A percentile compares a stretch with the other conserved stretches of the same genome.
Evolutionary conservation across 35 echinoderm and acorn worm species (phyloP).

Genomic region (Nesometra sesokonis): DNA sequence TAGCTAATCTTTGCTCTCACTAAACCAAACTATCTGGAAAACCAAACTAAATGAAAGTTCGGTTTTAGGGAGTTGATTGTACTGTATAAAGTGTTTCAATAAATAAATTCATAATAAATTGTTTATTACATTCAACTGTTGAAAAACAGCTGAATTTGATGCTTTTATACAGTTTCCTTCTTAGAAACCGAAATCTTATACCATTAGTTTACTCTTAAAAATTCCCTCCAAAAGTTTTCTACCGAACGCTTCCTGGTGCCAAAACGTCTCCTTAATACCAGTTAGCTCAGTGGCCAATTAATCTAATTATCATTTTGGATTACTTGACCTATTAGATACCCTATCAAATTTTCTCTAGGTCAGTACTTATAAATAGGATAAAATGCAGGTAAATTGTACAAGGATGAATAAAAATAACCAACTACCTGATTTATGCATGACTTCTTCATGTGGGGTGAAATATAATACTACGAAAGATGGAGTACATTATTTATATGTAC

Average conservation of each 20-base stretch:
- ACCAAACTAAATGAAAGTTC: no score
- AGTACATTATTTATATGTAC: not conserved
- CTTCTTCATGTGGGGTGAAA: not conserved
- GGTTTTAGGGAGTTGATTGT: no score
- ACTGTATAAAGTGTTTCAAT: no score
- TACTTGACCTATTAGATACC: not conserved
- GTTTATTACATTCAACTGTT: not conserved
- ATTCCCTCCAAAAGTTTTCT: not conserved
- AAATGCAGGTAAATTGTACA: not conserved
- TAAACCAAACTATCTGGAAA: no score
- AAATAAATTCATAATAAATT: no score
- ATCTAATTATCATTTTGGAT: not conserved
- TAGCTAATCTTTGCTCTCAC: no score
- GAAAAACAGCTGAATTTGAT: not conserved
- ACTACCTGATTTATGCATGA: not conserved
- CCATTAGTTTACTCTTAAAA: not conserved
- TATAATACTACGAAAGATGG: not conserved
- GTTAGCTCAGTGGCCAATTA: not conserved
- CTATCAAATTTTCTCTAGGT: not conserved
- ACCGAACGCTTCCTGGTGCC: not conserved
- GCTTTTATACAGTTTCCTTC: not conserved
- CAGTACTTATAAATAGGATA: not conserved
- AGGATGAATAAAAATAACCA: not conserved
- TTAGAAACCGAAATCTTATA: not conserved
- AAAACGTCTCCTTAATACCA: not conserved